Evolutionary conservation across 2,797 vertebrate species (phyloP).

Genomic region (Myotis pilosus): DNA sequence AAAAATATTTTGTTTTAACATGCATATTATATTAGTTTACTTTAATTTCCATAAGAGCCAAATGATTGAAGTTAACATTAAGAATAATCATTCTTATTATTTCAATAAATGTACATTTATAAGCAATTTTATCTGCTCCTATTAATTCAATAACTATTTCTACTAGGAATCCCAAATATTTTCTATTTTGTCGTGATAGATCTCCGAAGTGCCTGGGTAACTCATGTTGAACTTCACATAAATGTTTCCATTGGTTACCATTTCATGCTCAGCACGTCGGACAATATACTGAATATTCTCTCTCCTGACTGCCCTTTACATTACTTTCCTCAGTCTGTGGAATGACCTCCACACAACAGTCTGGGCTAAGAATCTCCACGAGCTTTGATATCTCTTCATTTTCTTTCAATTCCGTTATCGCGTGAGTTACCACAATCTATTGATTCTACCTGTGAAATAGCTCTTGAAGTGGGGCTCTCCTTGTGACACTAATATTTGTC

Average conservation of each 20-base stretch:
- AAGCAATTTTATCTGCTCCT: not conserved
- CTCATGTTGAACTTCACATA: not conserved
- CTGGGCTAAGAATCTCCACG: not conserved
- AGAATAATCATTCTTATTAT: not conserved
- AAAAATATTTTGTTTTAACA: slow-evolving; percentile 22
- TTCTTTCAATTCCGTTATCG: not conserved
- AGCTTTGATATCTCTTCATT: not conserved
- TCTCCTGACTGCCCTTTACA: not conserved
- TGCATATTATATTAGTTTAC: not conserved
- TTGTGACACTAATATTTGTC: not conserved
- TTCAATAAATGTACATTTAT: not conserved
- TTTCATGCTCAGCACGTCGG: not conserved
- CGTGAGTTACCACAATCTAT: not conserved
- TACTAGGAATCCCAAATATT: not conserved
- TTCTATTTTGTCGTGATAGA: not conserved
- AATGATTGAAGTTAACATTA: not conserved
- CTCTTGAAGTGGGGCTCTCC: not conserved
- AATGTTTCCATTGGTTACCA: not conserved
- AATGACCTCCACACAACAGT: not conserved
- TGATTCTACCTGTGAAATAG: not conserved
- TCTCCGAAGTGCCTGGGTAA: not conserved
- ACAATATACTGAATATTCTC: not conserved
- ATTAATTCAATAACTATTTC: not conserved
- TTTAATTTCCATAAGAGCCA: not conserved
- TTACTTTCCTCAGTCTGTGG: not conserved